Evolutionary conservation across 2,888 invertebrate genomes (phyloP).

Genomic region (Bibio marci): DNA sequence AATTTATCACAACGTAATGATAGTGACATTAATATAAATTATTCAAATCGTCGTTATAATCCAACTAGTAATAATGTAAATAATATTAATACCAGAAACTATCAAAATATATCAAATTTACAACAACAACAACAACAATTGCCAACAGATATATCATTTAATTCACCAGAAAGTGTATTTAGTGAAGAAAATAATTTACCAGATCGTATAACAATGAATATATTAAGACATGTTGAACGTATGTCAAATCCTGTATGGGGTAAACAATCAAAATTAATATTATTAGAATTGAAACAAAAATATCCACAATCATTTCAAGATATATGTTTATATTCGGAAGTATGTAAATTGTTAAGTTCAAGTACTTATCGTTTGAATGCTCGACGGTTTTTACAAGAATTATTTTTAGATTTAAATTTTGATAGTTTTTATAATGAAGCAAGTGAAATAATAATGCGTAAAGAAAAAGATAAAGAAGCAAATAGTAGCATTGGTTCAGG

Average conservation of each 20-base stretch:
- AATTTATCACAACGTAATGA: slow-evolving; percentile 9
- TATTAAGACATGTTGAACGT: slow-evolving; percentile 54
- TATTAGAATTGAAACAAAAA: slow-evolving; percentile 57
- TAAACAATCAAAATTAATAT: slow-evolving; percentile 63
- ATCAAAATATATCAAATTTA: slow-evolving; percentile 13
- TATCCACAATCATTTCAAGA: slow-evolving; percentile 62
- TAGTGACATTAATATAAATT: slow-evolving; percentile 14
- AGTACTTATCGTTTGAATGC: slow-evolving; percentile 69
- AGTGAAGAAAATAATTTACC: slow-evolving; percentile 24
- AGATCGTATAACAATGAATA: slow-evolving; percentile 26
- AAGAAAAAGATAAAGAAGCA: background rate
- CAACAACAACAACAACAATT: too few species aligned
- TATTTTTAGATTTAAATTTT: slow-evolving; percentile 74
- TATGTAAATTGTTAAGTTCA: slow-evolving; percentile 58
- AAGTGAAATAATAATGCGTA: slow-evolving; percentile 29
- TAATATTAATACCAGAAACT: slow-evolving; percentile 12
- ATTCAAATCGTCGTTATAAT: slow-evolving; percentile 3
- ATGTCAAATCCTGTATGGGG: slow-evolving; percentile 64
- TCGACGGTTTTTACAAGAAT: slow-evolving; percentile 78
- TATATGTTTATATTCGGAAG: slow-evolving; percentile 84
- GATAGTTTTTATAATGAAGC: slow-evolving; percentile 40
- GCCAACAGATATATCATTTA: slow-evolving; percentile 23
- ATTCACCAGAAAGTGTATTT: slow-evolving; percentile 29
- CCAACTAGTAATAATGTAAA: background rate
- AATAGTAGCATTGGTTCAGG: too few species aligned